Evolutionary conservation across 1,140 invertebrate species (phyloP).

Genomic region (Ceratoteleas bidentatus): DNA sequence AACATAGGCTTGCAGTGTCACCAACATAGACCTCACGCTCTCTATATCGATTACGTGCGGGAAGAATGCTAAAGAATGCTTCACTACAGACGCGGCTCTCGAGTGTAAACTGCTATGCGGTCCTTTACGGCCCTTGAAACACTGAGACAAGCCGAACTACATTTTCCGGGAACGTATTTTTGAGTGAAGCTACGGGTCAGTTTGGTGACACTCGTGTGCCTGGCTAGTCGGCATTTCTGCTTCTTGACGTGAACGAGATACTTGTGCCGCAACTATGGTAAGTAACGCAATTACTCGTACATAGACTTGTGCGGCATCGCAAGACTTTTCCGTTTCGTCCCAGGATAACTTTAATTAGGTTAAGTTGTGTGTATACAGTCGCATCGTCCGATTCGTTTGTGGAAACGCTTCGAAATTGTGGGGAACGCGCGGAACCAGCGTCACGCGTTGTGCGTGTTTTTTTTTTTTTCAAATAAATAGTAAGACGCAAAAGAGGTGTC

Average conservation of each 20-base stretch:
- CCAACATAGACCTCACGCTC: too few relatives aligned
- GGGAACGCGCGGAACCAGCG: background rate
- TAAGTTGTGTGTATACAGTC: constrained; percentile 36
- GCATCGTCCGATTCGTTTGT: constrained; percentile 11
- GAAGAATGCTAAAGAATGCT: constrained; percentile 31
- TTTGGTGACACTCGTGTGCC: constrained; percentile 13
- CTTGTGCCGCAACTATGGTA: constrained; percentile 23
- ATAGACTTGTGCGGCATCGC: background rate
- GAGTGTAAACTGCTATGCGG: constrained; percentile 27
- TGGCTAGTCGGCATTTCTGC: constrained; percentile 2
- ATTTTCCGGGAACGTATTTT: constrained; percentile 1
- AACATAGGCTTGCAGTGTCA: too few relatives aligned
- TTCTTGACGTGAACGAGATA: background rate
- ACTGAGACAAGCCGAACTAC: constrained; percentile 13
- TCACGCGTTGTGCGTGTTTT: background rate
- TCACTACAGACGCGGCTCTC: constrained; percentile 32
- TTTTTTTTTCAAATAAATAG: too few relatives aligned
- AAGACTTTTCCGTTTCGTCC: background rate
- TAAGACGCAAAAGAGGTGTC: constrained; percentile 12
- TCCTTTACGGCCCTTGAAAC: constrained; percentile 24
- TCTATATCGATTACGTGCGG: constrained; percentile 28
- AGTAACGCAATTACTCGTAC: constrained; percentile 8
- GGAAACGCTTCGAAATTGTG: background rate
- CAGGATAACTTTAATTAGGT: constrained; percentile 32
- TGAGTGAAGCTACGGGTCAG: constrained; percentile 5